Conservation (phyloP, 2,113 vertebrate species). For the Calyptommatus sinebrachiatus region DNA sequence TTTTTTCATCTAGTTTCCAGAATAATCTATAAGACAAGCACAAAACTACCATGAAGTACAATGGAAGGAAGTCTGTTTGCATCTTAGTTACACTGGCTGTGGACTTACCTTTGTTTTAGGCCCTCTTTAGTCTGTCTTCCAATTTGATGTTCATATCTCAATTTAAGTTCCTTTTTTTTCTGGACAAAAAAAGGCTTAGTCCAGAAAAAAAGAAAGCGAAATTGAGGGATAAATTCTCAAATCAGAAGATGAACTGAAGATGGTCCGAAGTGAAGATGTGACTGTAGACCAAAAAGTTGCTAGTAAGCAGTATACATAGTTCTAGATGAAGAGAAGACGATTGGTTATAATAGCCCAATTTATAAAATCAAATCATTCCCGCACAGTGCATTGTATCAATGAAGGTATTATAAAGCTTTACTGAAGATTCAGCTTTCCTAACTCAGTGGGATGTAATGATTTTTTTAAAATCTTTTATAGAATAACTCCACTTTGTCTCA, state of each 20-base stretch:
- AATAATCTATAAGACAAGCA: constrained; percentile 23
- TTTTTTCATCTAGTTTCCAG: constrained; percentile 33
- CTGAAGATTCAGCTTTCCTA: constrained; percentile 52
- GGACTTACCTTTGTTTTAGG: no score
- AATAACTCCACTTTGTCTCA: constrained; percentile 30
- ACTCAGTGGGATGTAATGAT: constrained; percentile 45
- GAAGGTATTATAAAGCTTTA: constrained; percentile 34
- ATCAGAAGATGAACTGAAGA: no score
- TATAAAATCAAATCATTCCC: constrained; percentile 14
- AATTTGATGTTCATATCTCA: no score
- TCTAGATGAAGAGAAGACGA: constrained; percentile 32
- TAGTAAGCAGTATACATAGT: constrained; percentile 19
- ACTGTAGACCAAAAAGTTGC: neutral
- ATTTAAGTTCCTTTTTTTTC: no score
- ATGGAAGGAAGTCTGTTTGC: constrained; percentile 26
- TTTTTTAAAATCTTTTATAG: constrained; percentile 27
- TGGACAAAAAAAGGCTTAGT: no score
- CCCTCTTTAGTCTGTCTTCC: no score
- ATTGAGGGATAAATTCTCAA: no score
- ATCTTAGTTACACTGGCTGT: neutral
- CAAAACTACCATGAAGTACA: constrained; percentile 30
- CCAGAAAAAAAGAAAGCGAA: no score
- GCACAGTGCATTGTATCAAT: no score
- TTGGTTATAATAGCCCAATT: constrained; percentile 34
- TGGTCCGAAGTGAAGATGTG: no score